phyloP scores from a whole-genome alignment of 2,888 invertebrate genomes.

The Lasioglossum figueresi region DNA sequence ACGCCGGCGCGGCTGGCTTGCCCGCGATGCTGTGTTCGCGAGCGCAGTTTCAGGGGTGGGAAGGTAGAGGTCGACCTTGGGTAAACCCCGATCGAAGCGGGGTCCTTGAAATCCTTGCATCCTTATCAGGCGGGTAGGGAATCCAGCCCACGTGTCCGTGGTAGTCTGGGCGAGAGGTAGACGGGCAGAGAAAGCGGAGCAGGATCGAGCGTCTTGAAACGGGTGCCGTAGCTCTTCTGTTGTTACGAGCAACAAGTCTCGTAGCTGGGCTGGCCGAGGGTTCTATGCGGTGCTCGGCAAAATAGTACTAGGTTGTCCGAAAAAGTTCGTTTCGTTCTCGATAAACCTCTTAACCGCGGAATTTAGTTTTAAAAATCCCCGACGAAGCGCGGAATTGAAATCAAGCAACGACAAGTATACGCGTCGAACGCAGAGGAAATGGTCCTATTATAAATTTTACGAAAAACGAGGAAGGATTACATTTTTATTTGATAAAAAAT shows the following conservation, averaged over 20 bases:
- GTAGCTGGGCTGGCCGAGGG: background rate
- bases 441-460: too few relatives aligned
- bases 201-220: slow-evolving; percentile 19
- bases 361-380: too few relatives aligned
- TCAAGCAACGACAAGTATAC: too few relatives aligned
- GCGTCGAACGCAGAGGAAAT: too few relatives aligned
- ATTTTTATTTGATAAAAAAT: too few relatives aligned
- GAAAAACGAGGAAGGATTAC: too few relatives aligned
- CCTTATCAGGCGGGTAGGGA: slow-evolving; percentile 23
- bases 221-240: background rate
- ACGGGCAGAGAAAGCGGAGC: background rate
- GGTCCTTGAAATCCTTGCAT: slow-evolving; percentile 61
- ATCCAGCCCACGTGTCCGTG: slow-evolving; percentile 26
- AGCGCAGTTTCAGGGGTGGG: slow-evolving; percentile 25
- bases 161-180: background rate
- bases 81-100: slow-evolving; percentile 47
- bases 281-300: background rate
- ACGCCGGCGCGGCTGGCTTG: background rate
- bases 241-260: slow-evolving; percentile 74
- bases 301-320: too few relatives aligned
- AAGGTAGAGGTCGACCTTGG: slow-evolving; percentile 48
- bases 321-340: too few relatives aligned
- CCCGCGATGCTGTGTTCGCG: background rate
- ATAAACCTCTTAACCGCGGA: too few relatives aligned
- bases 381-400: too few relatives aligned